Evolutionary conservation across 2,797 vertebrate genomes (phyloP), one percentile per base, ranked within the genome.

Genomic region (Crax fasciolata): DNA sequence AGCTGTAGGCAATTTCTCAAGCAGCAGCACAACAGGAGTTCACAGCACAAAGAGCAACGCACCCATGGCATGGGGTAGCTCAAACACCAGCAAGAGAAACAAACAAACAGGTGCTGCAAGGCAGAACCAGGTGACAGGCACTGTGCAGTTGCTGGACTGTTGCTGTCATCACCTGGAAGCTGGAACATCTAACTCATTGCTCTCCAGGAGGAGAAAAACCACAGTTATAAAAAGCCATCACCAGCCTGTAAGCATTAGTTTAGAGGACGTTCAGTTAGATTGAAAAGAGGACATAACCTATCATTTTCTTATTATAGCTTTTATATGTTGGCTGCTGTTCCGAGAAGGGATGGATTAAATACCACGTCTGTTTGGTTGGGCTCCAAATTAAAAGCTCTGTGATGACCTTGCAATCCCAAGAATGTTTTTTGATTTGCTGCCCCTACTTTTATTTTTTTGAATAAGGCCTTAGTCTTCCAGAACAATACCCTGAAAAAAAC

Each of bases 351-450:
- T 12, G 8, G 74, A 92, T 92, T 93, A 91, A 95, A 78, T 84
- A 90, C 78, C 84, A 84, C 0, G 0, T 73, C 52, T 90, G 46
- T 41, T 83, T 77, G 66, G 43, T 48, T 85, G 30, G 61, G 10
- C 27, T 73, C 73, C 74, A 92, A 70, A 96, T 94, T 77, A 92
- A 96, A 95, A 90, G 87, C 81, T 94, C 80, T 38, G 43, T 35
- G 51, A 90, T 79, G 90, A 91, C 85, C 85, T 86, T 67, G 74
- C 54, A 48, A 59, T 95, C 81, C 80, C 71, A 88, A n/a, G 6
- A 59, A 38, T 38, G 84, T 76, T 5, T 28, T 13, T 73, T 19
- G 13, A 27, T 67, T 63, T 66, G 27, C 46, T 78, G 57, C 27
- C 20, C 32, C 59, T 4, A 35, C 8, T 5, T 25, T 66, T 71